A percentile compares a stretch with the other conserved stretches of the same genome.
Conservation (phyloP, 2,888 invertebrate species). For the Colletes collaris region DNA sequence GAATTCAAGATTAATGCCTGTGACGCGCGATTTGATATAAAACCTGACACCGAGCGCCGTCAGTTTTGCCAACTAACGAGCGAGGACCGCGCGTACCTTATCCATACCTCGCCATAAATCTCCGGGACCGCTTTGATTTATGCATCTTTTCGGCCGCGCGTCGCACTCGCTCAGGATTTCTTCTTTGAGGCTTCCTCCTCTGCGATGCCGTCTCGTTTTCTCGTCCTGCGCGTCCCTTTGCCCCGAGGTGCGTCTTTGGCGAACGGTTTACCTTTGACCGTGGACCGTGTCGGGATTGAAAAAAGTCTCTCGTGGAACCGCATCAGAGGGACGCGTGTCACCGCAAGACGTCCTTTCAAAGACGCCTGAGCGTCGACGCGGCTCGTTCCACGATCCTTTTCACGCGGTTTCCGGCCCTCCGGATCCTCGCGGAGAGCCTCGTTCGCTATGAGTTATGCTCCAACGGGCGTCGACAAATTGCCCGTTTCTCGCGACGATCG, state of each 20-base stretch:
- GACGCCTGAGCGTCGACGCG: not conserved
- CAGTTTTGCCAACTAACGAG: constrained; percentile 69
- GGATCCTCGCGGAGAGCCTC: constrained; percentile 8
- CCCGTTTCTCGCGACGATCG: constrained; percentile 29
- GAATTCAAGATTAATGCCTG: constrained; percentile 68
- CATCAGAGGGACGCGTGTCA: not conserved
- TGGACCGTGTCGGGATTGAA: constrained; percentile 29
- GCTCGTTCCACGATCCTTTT: constrained; percentile 5
- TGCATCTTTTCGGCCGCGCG: constrained; percentile 47
- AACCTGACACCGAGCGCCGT: constrained; percentile 64
- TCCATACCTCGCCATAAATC: constrained; percentile 69
- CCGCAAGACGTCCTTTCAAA: constrained; percentile 1
- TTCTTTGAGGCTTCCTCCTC: constrained; percentile 3
- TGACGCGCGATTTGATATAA: constrained; percentile 68
- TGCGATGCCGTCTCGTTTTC: not conserved
- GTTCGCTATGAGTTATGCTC: constrained; percentile 46
- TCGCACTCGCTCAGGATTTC: constrained; percentile 17
- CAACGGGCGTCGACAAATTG: constrained; percentile 50
- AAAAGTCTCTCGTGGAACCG: constrained; percentile 18
- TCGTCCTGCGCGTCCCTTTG: constrained; percentile 12
- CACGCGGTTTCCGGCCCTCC: constrained; percentile 25
- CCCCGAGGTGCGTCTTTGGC: constrained; percentile 3
- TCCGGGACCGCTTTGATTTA: constrained; percentile 64
- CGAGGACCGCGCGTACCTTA: constrained; percentile 62
- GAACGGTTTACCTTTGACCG: constrained; percentile 45